Evolutionary conservation across 2,888 invertebrate genomes (phyloP).

Genomic region (Anaspis maculata): DNA sequence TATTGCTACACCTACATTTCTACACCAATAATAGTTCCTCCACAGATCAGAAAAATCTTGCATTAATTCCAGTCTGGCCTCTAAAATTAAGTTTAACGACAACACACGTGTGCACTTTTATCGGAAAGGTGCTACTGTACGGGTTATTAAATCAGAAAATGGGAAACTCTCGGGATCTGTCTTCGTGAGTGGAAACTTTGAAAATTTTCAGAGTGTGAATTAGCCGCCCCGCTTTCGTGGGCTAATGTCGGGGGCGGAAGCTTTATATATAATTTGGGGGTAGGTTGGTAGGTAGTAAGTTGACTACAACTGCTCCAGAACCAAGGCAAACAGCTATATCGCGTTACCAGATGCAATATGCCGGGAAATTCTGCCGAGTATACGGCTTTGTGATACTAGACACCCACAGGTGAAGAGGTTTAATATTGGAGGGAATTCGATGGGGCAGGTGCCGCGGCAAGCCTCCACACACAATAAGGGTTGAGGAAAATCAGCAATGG

Average conservation of each 20-base stretch:
- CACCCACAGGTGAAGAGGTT: slow-evolving; percentile 13
- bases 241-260: no score
- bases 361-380: slow-evolving; percentile 23
- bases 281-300: slow-evolving; percentile 18
- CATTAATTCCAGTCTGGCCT: no score
- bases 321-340: slow-evolving; percentile 25
- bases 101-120: slow-evolving; percentile 9
- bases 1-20: no score
- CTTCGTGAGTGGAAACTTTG: no score
- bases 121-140: slow-evolving; percentile 2
- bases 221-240: no score
- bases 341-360: slow-evolving; percentile 24
- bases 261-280: no score
- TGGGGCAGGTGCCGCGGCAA: slow-evolving; percentile 10
- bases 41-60: no score
- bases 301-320: no score
- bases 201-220: no score
- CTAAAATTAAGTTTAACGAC: slow-evolving; percentile 15
- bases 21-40: no score
- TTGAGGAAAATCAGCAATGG: slow-evolving; percentile 9
- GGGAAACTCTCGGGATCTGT: neutral
- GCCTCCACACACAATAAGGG: neutral
- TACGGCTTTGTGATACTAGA: slow-evolving; percentile 25
- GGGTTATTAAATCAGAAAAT: slow-evolving; percentile 6
- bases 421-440: slow-evolving; percentile 12